Base-by-base conservation (phyloP, 2,113 vertebrate species). In the Syngnathus scovelli region DNA sequence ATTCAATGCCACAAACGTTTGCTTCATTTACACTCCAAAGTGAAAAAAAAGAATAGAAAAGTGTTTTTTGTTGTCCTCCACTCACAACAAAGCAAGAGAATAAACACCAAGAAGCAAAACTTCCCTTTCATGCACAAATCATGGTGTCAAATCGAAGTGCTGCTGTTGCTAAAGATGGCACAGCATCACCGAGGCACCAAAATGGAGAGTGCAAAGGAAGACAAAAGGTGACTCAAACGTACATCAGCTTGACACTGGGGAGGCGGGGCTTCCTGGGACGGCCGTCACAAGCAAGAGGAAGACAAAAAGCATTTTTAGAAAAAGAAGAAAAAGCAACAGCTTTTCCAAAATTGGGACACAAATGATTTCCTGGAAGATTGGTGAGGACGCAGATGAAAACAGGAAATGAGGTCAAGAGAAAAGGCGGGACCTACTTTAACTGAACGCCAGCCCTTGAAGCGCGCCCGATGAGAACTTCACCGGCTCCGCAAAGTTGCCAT, bases 1-100 rank as follows among this genome's bases (percentile, higher is more conserved):
- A 98, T 98, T 98, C 96, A 97, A 98, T 98, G 96, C 97, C 95
- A 93, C 92, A 98, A 98, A 99, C 95, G 92, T 86, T 21, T 51
- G 5, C 12, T 54, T 54, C 89, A 33, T 95, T 96, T 98, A 98
- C 95, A 98, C 93, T 93, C 94, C 94, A 95, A 94, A 93, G 90
- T 95, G 92, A 0, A 91, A 91, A 91, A 93, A 74, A 54, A 78
- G 91, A 92, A 92, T 66, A 72, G 66, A 92, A 94, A 93, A 93
- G 96, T 13, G 43, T 44, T 44, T 44, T 48, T 5, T 94, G 96
- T 94, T 95, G 94, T 92, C 78, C 89, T 55, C 9, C 52, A 5
- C 12, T 1, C 15, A 46, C 44, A 46, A 12, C 27, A 46, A 46
- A 46, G 13, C 44, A 16, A 46, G 27, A 33, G 27, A 33, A 33